Conservation (phyloP, 37 sponge, comb jelly and placozoan species). For the Haliclona indistincta region DNA sequence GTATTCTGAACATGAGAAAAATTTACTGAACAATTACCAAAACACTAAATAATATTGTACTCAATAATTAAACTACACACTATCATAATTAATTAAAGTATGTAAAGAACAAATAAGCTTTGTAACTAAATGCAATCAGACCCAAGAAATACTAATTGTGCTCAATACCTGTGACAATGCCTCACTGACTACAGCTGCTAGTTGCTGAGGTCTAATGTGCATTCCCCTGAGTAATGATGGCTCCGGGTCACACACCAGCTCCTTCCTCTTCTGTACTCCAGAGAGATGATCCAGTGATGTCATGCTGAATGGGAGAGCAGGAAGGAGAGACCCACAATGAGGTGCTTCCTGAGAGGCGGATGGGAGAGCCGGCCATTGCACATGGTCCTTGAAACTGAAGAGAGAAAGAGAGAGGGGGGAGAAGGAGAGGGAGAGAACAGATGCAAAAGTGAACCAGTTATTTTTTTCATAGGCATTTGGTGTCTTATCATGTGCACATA, state of each 20-base stretch:
- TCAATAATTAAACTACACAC: background rate
- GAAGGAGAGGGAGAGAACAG: too few relatives aligned
- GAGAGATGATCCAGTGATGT: constrained; percentile 65
- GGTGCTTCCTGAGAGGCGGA: constrained; percentile 13
- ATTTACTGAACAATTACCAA: too few relatives aligned
- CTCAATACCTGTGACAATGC: background rate
- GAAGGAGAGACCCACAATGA: too few relatives aligned
- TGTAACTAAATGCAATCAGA: background rate
- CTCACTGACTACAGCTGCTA: too few relatives aligned
- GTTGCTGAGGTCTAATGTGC: too few relatives aligned
- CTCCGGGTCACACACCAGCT: constrained; percentile 38
- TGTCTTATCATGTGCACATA: too few relatives aligned
- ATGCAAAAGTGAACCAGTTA: too few relatives aligned
- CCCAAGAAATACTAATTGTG: background rate
- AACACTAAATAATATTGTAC: background rate
- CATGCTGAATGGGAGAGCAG: constrained; percentile 55
- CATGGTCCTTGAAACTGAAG: constrained; percentile 11
- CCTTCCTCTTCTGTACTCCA: constrained; percentile 41
- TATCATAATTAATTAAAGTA: constrained; percentile 5
- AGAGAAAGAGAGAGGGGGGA: too few relatives aligned
- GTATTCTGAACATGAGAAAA: constrained; percentile 44
- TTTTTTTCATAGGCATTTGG: too few relatives aligned
- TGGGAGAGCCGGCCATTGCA: too few relatives aligned
- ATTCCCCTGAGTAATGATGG: too few relatives aligned
- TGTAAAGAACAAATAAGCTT: background rate